Conservation (phyloP, 2,888 invertebrate genomes). For the Stictocephala bisonia region DNA sequence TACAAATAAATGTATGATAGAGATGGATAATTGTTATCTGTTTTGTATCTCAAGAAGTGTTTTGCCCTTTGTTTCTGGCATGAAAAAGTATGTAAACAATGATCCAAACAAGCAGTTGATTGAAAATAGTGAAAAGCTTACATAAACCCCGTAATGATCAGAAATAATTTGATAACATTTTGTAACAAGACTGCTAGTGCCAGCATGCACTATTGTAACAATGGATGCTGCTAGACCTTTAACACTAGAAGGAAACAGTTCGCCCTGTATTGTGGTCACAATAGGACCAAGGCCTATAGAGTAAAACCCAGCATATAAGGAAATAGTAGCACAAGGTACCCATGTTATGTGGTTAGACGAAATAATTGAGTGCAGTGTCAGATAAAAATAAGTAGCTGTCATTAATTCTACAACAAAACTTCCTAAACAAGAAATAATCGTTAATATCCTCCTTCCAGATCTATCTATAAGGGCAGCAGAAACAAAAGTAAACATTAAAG, state of each 20-base stretch:
- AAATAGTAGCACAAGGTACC: constrained; percentile 52
- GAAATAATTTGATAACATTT: constrained; percentile 53
- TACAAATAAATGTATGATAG: too few species aligned
- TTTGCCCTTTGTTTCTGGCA: constrained; percentile 55
- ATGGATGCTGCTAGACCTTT: constrained; percentile 55
- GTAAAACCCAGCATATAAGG: constrained; percentile 53
- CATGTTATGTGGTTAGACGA: constrained; percentile 19
- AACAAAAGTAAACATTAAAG: constrained; percentile 53
- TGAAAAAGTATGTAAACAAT: constrained; percentile 49
- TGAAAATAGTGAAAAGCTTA: constrained; percentile 53
- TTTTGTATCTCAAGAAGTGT: constrained; percentile 41
- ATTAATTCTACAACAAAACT: constrained; percentile 50
- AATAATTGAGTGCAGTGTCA: neutral
- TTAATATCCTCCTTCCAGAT: constrained; percentile 52
- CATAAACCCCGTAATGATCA: constrained; percentile 50
- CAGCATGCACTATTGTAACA: constrained; percentile 53
- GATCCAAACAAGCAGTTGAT: constrained; percentile 51
- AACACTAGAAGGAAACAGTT: constrained; percentile 54
- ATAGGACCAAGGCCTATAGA: constrained; percentile 55
- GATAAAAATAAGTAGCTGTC: constrained; percentile 52
- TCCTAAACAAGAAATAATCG: constrained; percentile 52
- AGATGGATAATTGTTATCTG: neutral
- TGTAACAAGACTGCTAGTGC: constrained; percentile 53
- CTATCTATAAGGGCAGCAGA: constrained; percentile 54
- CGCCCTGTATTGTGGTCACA: constrained; percentile 54